Evolutionary conservation across 2,888 invertebrate species (phyloP), one percentile per base, ranked within the genome.

Genomic region (Venustoraphidia nigricollis): DNA sequence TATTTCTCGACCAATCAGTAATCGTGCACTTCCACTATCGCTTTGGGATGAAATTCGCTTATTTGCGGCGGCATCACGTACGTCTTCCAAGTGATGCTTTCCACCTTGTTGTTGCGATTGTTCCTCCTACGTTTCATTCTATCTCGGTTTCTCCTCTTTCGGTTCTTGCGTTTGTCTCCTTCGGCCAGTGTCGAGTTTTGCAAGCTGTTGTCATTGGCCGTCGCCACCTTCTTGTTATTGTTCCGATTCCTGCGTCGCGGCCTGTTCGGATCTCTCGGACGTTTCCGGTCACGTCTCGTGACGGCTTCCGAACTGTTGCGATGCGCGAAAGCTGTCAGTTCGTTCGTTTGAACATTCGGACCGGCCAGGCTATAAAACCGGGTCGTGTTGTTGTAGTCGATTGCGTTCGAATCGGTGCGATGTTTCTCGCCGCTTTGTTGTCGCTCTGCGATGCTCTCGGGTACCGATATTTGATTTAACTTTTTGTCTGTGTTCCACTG

Each of bases 31-130:
- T 77, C 77, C 0, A 77, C 72, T 37, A 77, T 76, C 1, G 73
- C 70, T 54, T 72, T 73, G 2, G 77, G 78, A 56, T 76, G 74
- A 5, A 76, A 61, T 1, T 73, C 73, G 58, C 73, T 72, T 50
- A 71, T 67, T 51, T 71, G 70, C 52, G 70, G 70, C 41, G 72
- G 67, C 35, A 75, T 63, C 8, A 70, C 72, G 58, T 76, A 77
- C 0, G 75, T 76, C 8, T 69, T 72, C 57, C 72, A 75, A 1
- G 72, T 70, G 14, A 71, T 66, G 6, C 69, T 63, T 45, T 62
- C 58, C 13, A 72, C 62, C 0, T 62, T 62, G n/a, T 62, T 66
- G 34, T 59, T 44, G 27, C 45, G 45, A 9, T 53, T 60, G 62
- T 50, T 68, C 66, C 60, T 68, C 65, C 50, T 61, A 63, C 68